Conservation (phyloP, 2,888 invertebrate genomes). For the Phasia obesa region DNA sequence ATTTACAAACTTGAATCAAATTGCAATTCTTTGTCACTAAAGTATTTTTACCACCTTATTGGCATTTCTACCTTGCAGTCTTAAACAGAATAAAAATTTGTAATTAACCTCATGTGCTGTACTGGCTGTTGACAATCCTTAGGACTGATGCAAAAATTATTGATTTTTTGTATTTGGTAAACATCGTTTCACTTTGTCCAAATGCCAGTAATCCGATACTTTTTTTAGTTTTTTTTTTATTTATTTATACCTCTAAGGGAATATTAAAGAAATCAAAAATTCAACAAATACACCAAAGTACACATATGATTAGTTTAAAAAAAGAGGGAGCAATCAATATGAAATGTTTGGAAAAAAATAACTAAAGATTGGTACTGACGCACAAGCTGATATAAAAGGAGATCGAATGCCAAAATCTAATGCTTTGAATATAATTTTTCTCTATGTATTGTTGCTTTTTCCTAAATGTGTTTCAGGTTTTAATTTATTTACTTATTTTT, state of each 20-base stretch:
- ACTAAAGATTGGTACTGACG: not conserved
- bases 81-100: no score
- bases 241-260: slow-evolving; percentile 33
- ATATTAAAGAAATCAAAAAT: slow-evolving; percentile 13
- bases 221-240: slow-evolving; percentile 46
- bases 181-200: slow-evolving; percentile 47
- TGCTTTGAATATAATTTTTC: not conserved
- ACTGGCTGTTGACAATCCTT: not conserved
- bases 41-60: no score
- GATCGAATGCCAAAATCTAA: slow-evolving; percentile 29
- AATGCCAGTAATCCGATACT: slow-evolving; percentile 70
- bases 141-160: not conserved
- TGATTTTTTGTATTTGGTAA: slow-evolving; percentile 8
- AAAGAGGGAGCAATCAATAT: no score
- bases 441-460: slow-evolving; percentile 38
- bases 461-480: slow-evolving; percentile 46
- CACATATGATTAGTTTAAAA: slow-evolving; percentile 30
- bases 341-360: not conserved
- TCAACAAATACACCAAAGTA: not conserved
- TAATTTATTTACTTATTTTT: slow-evolving; percentile 1
- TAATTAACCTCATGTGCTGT: not conserved
- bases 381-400: not conserved
- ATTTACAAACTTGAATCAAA: no score
- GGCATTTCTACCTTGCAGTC: no score
- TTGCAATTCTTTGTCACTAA: no score